Evolutionary conservation across 53 echinoderm and acorn worm genomes (phyloP), one percentile per base, ranked within the genome.

Genomic region (Crossaster papposus): DNA sequence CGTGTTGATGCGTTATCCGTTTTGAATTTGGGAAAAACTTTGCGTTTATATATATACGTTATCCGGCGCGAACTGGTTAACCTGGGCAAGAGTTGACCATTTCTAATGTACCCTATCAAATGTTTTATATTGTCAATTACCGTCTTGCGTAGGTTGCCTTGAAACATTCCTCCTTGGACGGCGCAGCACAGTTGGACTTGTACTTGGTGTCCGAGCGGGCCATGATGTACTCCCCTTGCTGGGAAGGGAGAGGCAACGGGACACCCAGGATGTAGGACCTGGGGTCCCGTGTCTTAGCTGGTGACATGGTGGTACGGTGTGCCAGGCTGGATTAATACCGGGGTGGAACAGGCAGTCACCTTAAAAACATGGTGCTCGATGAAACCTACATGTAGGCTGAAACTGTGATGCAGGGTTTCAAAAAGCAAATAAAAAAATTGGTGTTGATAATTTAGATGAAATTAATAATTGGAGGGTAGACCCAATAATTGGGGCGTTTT

Each of bases 171-270:
- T 92, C 92, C 44, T 95, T 92, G 20, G 71, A 82, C 22, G 97
- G 95, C 20, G 89, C 81, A 33, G 95, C 90, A 65, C 94, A 92
- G 77, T 97, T 94, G 17, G 87, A 62, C 77, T 31, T 80, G 79
- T 97, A 97, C 33, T 95, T 93, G 81, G 65, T 79, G 62, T 96
- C 94, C 23, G 97, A 97, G 34, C 97, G 88, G 37, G 97, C 95
- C 38, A 85, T 78, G 26, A 97, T 96, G 23, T 88, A 90, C 38
- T 91, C 83, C 28, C 97, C 97, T 51, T 92, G 97, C 33, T 93
- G 94, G 0, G 97, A 93, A 37, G 91, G 91, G 51, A 92, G 90
- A 24, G 95, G 93, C 65, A 95, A 64, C 0, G 97, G 91, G 22
- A 81, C 50, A 29, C 87, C 52, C 29, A 90, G 86, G 62, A 95